Percentiles rank a stretch among this genome's conserved stretches.
Evolutionary conservation across 1,140 invertebrate genomes (phyloP).

Genomic region (Drosophila kohkoa): DNA sequence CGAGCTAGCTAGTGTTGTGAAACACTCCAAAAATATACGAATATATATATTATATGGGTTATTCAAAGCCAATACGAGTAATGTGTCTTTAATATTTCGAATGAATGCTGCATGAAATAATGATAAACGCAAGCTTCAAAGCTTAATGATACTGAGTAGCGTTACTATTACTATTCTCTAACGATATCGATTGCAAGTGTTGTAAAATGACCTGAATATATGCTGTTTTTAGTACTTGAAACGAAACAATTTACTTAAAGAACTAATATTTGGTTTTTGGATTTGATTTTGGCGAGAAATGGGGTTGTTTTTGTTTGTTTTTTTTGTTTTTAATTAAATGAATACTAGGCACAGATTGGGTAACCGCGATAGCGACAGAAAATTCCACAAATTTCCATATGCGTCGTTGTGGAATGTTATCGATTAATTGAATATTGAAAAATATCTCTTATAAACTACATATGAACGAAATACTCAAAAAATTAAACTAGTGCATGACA

Average conservation of each 20-base stretch:
- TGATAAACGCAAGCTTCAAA: conserved; percentile 66
- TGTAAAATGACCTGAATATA: conserved; percentile 46
- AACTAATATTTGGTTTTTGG: conserved; percentile 44
- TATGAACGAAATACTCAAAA: conserved; percentile 10
- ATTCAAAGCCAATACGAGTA: conserved; percentile 63
- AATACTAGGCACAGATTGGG: conserved; percentile 84
- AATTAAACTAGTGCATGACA: conserved; percentile 25
- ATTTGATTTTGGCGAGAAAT: conserved; percentile 42
- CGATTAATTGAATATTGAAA: conserved; percentile 22
- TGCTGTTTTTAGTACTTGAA: conserved; percentile 51
- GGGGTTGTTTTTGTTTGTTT: conserved; percentile 28
- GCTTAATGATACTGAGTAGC: conserved; percentile 54
- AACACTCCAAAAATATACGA: conserved; percentile 32
- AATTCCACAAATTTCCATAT: conserved; percentile 84
- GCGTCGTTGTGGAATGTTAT: conserved; percentile 49
- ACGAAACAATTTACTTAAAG: conserved; percentile 50
- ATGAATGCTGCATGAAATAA: conserved; percentile 62
- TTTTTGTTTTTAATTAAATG: conserved; percentile 47
- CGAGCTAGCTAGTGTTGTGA: conserved; percentile 38
- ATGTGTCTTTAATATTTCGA: conserved; percentile 32
- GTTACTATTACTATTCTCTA: conserved; percentile 22
- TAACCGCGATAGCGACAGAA: conserved; percentile 85
- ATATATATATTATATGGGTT: conserved; percentile 59
- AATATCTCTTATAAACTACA: conserved; percentile 40
- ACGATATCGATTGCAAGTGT: conserved; percentile 34